Percentiles rank a stretch among this genome's conserved stretches.
Evolutionary conservation across 2,888 invertebrate species (phyloP).

Genomic region (Drosophila suboccidentalis): DNA sequence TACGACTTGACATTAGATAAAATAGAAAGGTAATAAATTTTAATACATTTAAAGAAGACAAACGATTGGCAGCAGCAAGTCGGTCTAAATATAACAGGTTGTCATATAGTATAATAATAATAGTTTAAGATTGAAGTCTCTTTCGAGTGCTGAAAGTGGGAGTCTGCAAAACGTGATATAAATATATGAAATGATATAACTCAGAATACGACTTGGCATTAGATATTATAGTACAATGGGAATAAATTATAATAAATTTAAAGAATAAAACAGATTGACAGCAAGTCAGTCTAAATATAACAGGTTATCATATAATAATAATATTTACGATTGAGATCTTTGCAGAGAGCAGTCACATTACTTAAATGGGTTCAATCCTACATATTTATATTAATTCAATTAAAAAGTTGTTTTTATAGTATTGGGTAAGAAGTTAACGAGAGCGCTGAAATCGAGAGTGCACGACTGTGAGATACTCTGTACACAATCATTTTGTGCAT

Average conservation of each 20-base stretch:
- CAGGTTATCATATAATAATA: neutral
- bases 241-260: slow-evolving; percentile 1
- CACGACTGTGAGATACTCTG: neutral
- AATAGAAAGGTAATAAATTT: neutral
- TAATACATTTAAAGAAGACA: neutral
- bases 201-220: slow-evolving; percentile 1
- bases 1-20: slow-evolving; percentile 7
- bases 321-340: too few species aligned
- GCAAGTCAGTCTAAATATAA: too few species aligned
- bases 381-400: neutral
- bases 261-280: neutral
- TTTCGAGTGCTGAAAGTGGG: neutral
- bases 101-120: too few species aligned
- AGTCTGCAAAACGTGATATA: slow-evolving; percentile 9
- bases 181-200: slow-evolving; percentile 9
- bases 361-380: neutral
- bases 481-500: neutral
- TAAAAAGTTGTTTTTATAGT: neutral
- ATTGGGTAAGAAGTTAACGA: neutral
- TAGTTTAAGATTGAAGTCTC: neutral
- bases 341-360: neutral
- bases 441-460: neutral
- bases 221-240: neutral
- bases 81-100: slow-evolving; percentile 1
- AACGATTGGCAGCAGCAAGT: neutral